phyloP scores from a whole-genome alignment of 2,113 vertebrate genomes.

The Sciurus niger region DNA sequence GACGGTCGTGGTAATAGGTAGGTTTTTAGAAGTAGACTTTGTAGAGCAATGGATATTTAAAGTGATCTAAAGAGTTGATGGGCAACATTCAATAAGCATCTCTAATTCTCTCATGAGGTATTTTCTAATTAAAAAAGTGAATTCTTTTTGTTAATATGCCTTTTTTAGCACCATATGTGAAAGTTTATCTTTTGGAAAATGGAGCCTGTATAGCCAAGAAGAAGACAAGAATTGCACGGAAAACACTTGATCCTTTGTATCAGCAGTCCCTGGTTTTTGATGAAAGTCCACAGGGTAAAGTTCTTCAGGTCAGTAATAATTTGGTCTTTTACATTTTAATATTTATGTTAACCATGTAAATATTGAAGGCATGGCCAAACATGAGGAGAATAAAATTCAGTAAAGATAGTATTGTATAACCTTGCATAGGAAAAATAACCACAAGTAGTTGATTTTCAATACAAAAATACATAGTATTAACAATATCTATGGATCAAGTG shows the following conservation, averaged over 20 bases:
- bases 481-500: background rate
- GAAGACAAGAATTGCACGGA: slow-evolving; percentile 99
- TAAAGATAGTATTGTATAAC: background rate
- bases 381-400: background rate
- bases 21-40: background rate
- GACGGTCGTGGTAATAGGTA: rapidly evolving
- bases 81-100: background rate
- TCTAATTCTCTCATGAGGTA: background rate
- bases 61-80: background rate
- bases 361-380: background rate
- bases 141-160: background rate
- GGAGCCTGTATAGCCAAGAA: slow-evolving; percentile 98
- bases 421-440: background rate
- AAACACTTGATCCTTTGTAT: slow-evolving; percentile 98
- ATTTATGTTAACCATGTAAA: background rate
- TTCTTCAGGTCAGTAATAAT: slow-evolving; percentile 94
- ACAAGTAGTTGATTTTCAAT: background rate
- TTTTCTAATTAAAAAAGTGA: slow-evolving; percentile 30
- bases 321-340: background rate
- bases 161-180: slow-evolving; percentile 96
- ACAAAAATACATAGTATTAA: background rate
- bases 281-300: slow-evolving; percentile 98
- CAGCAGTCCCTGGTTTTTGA: slow-evolving; percentile 98
- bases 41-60: background rate
- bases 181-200: slow-evolving; percentile 98